A percentile compares a stretch with the other conserved stretches of the same genome.
Evolutionary conservation across 2,797 vertebrate genomes (phyloP).

Genomic region (Sphenodon punctatus): DNA sequence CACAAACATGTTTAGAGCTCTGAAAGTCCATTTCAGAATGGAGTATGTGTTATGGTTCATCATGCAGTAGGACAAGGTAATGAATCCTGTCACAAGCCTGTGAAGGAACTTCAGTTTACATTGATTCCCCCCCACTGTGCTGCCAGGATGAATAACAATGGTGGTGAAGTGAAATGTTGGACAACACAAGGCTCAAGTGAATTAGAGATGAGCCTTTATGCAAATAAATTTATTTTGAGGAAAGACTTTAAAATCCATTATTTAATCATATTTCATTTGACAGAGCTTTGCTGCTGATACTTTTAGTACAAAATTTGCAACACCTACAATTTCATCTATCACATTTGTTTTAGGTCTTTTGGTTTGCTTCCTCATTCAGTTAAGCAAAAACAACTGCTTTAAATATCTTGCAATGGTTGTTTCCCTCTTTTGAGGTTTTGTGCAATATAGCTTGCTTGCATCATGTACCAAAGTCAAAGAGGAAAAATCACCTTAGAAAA

Average conservation of each 20-base stretch:
- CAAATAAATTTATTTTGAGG: not conserved
- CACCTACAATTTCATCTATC: not conserved
- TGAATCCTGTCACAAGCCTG: not conserved
- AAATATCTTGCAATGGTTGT: constrained; percentile 17
- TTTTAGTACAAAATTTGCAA: constrained; percentile 3
- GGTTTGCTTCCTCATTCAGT: not conserved
- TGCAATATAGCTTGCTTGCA: not conserved
- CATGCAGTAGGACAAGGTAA: not conserved
- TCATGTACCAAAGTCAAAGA: not conserved
- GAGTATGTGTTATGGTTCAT: not conserved
- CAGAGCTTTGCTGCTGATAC: not conserved
- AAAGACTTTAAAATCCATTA: constrained; percentile 13
- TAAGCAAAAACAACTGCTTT: not conserved
- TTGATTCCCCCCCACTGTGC: not conserved
- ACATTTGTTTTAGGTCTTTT: not conserved
- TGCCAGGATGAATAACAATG: constrained; percentile 7
- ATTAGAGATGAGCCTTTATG: constrained; percentile 10
- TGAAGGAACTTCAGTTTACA: not conserved
- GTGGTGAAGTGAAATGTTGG: constrained; percentile 21
- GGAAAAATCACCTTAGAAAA: not conserved
- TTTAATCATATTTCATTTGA: not conserved
- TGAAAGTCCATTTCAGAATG: not conserved
- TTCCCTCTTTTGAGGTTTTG: not conserved
- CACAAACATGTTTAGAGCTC: accelerated
- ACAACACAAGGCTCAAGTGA: not conserved